Evolutionary conservation across 2,797 vertebrate species (phyloP).

Genomic region (Zenarchopterus dispar): DNA sequence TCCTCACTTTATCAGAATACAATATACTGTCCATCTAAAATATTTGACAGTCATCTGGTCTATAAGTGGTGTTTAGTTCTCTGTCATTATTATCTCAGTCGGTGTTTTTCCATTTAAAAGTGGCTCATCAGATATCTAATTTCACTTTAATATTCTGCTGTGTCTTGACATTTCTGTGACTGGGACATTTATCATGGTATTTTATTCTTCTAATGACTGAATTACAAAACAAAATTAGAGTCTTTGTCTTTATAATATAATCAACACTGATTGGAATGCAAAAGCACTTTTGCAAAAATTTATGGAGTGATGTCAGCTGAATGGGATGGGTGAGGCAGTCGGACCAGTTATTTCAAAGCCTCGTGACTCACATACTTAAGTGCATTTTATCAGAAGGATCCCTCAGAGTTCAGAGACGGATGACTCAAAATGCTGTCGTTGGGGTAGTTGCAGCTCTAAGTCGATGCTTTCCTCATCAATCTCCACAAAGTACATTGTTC

Average conservation of each 20-base stretch:
- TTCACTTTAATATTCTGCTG: not conserved
- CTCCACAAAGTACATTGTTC: conserved; percentile 35
- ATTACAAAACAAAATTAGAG: not conserved
- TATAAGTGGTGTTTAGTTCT: too few relatives aligned
- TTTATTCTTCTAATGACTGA: conserved; percentile 4
- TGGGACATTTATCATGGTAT: not conserved
- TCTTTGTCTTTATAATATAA: conserved; percentile 19
- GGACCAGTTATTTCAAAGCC: conserved; percentile 20
- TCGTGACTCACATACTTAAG: conserved; percentile 36
- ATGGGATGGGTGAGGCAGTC: conserved; percentile 33
- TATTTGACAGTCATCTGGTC: too few relatives aligned
- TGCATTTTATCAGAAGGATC: conserved; percentile 36
- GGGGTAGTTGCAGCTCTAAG: conserved; percentile 28
- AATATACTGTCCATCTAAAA: too few relatives aligned
- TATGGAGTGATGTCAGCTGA: conserved; percentile 22
- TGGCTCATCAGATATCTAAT: not conserved
- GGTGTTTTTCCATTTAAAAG: not conserved
- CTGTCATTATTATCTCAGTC: not conserved
- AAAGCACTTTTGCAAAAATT: conserved; percentile 8
- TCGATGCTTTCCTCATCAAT: conserved; percentile 35
- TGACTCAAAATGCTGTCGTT: conserved; percentile 32
- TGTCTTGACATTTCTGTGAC: conserved; percentile 8
- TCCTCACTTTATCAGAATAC: too few relatives aligned
- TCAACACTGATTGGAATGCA: not conserved
- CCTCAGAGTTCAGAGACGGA: not conserved